Percentiles rank a stretch among this genome's conserved stretches.
These are phyloP conservation scores for Philereme transversata DNA, from an alignment of 2,888 invertebrate genomes.

Conservation along the genomic window DNA sequence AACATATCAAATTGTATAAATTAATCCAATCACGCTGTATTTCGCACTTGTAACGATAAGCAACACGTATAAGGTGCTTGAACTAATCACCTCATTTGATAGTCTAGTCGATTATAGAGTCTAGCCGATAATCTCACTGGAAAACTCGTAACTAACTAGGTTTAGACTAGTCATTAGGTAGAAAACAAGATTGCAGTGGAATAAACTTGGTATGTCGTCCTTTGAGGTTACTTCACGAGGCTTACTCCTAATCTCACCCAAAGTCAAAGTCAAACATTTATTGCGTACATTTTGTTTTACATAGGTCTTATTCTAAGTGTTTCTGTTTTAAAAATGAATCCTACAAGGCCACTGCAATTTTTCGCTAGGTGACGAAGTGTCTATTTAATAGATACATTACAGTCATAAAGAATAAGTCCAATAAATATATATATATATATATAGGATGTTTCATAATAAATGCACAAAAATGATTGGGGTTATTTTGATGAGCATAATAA, in stretches of 20 bases:
- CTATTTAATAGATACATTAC: too few species aligned
- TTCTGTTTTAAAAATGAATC: too few species aligned
- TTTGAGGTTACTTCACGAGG: constrained; percentile 2
- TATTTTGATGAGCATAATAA: too few species aligned
- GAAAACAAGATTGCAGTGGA: constrained; percentile 28
- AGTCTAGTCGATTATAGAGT: constrained; percentile 20
- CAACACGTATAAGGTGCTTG: constrained; percentile 30
- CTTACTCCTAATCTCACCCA: background rate
- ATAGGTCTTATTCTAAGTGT: too few species aligned
- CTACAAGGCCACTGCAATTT: too few species aligned
- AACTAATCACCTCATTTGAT: constrained; percentile 38
- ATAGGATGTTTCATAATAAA: too few species aligned
- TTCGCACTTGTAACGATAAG: constrained; percentile 38
- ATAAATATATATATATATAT: too few species aligned
- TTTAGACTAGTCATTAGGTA: constrained; percentile 28
- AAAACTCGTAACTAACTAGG: constrained; percentile 26
- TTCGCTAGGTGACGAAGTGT: too few species aligned
- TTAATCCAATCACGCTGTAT: constrained; percentile 37
- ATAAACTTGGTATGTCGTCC: constrained; percentile 21
- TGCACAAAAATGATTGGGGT: too few species aligned
- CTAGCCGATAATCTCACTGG: constrained; percentile 21
- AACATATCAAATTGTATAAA: constrained; percentile 38
- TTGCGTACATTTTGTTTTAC: too few species aligned
- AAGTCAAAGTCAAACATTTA: too few species aligned
- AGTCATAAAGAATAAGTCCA: too few species aligned